Base-by-base conservation (phyloP, 2,888 invertebrate species). In the Campoplex capitator region DNA sequence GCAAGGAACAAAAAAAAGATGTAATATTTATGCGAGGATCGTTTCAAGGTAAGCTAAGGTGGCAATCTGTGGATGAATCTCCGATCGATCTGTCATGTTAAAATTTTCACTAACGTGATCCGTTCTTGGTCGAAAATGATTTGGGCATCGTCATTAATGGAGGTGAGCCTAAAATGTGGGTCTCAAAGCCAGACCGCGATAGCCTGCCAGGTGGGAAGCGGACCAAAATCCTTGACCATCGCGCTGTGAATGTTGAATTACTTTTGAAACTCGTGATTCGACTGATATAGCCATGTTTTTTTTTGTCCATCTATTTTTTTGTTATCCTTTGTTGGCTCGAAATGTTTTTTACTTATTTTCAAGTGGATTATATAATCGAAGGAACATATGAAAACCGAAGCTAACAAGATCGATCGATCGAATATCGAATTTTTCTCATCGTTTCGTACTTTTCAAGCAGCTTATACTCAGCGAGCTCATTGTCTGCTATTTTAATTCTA, bases 181-280 rank as follows among this genome's bases (percentile, higher is more conserved):
- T 7, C 74, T 56, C 74, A 56, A 75, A 68, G 75, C 35, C 54
- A 38, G 62, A 48, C 87, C 62, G 85, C 89, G 88, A 85, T 67
- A 84, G 79, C 73, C 79, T 88, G 91, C 91, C 91, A 91, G 91
- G 89, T 91, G 91, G 91, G 91, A 91, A 91, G 91, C 91, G 91
- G 74, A 77, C 65, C 65, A 56, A 16, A 48, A 65, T 62, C 86
- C 79, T 80, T 79, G 71, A 83, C 71, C 32, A 79, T 28, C 8
- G 58, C 8, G 58, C n/a, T 38, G 65, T 48, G 67, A 74, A 82
- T 74, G 74, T 56, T 48, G 45, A 42, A 67, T 67, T 62, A 54
- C 54, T 68, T 74, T 74, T 28, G 54, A 42, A 82, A 51, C 67
- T 74, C 28, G 13, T 67, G 51, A 28, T 70, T 70, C 4, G 67